A percentile compares a stretch with the other conserved stretches of the same genome.
These are phyloP conservation scores for Drosophila picticornis DNA, from an alignment of 2,888 invertebrate species.

Conservation along the genomic window DNA sequence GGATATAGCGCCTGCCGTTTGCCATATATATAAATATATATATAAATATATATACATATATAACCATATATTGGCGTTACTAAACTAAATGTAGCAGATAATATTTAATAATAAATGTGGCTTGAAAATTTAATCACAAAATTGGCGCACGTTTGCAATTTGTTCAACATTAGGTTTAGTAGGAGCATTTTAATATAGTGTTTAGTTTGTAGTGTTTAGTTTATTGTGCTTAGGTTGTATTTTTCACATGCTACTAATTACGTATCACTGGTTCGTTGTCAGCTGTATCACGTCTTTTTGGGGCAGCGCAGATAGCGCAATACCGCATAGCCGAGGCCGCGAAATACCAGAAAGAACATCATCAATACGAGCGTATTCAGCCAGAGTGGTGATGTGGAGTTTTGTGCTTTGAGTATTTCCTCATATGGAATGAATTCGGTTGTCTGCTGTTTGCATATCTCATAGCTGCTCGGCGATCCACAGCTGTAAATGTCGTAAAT, in stretches of 20 bases:
- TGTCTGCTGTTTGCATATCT: slow-evolving; percentile 87
- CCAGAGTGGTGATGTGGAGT: slow-evolving; percentile 89
- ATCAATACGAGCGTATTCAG: slow-evolving; percentile 90
- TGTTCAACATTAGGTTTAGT: slow-evolving; percentile 58
- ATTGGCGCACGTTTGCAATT: slow-evolving; percentile 71
- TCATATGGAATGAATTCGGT: slow-evolving; percentile 87
- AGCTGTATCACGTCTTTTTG: slow-evolving; percentile 85
- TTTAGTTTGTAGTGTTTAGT: slow-evolving; percentile 8
- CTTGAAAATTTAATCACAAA: slow-evolving; percentile 77
- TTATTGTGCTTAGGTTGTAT: not conserved
- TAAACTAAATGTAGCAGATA: slow-evolving; percentile 35
- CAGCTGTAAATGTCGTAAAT: slow-evolving; percentile 86
- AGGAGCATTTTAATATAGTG: slow-evolving; percentile 14
- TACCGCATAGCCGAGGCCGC: slow-evolving; percentile 90
- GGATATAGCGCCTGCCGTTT: slow-evolving; percentile 60
- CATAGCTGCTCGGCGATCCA: slow-evolving; percentile 89
- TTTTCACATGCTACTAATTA: slow-evolving; percentile 55
- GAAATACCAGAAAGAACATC: slow-evolving; percentile 90
- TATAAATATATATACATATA: slow-evolving; percentile 17
- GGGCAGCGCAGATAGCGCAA: slow-evolving; percentile 90
- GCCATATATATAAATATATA: slow-evolving; percentile 32
- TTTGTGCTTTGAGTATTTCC: slow-evolving; percentile 89
- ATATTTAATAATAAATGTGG: slow-evolving; percentile 62
- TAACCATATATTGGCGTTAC: slow-evolving; percentile 17
- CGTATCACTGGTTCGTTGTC: slow-evolving; percentile 78